These are phyloP conservation scores for Equus przewalskii DNA, from an alignment of 2,113 vertebrate genomes.

Conservation along the genomic window DNA sequence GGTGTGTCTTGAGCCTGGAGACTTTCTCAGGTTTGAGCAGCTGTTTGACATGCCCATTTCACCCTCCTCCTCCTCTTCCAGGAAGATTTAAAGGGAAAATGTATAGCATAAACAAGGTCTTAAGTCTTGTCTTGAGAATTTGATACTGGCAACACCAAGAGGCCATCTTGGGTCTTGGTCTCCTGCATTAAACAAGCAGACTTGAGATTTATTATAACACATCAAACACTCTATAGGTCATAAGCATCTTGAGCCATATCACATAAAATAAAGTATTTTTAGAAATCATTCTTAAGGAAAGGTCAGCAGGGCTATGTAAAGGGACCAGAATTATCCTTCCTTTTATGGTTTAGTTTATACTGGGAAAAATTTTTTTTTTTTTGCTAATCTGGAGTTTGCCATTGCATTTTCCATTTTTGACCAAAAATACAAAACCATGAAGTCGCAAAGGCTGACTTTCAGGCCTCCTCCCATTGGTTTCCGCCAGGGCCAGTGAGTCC, in stretches of 20 bases:
- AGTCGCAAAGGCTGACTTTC: not conserved
- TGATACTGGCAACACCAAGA: slow-evolving; percentile 80
- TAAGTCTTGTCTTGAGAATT: slow-evolving; percentile 80
- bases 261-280: slow-evolving; percentile 85
- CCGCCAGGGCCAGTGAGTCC: not conserved
- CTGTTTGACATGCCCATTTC: slow-evolving; percentile 33
- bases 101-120: slow-evolving; percentile 63
- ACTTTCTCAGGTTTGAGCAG: slow-evolving; percentile 75
- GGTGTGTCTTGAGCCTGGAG: slow-evolving; percentile 38
- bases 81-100: slow-evolving; percentile 74
- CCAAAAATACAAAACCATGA: slow-evolving; percentile 67
- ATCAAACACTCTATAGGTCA: slow-evolving; percentile 75
- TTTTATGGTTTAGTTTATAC: slow-evolving; percentile 72
- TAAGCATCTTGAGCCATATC: slow-evolving; percentile 80
- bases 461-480: not conserved
- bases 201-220: slow-evolving; percentile 80
- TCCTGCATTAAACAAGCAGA: slow-evolving; percentile 63
- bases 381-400: slow-evolving; percentile 70
- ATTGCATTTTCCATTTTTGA: slow-evolving; percentile 78
- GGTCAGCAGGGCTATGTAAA: slow-evolving; percentile 77
- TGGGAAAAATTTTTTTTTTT: slow-evolving; percentile 47
- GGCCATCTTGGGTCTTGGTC: slow-evolving; percentile 65
- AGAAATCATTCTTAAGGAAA: slow-evolving; percentile 83
- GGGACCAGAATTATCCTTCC: slow-evolving; percentile 76
- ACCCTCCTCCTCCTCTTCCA: slow-evolving; percentile 27